Evolutionary conservation across 2,888 invertebrate genomes (phyloP), one percentile per base, ranked within the genome.

Genomic region (Chelonus formosanus): DNA sequence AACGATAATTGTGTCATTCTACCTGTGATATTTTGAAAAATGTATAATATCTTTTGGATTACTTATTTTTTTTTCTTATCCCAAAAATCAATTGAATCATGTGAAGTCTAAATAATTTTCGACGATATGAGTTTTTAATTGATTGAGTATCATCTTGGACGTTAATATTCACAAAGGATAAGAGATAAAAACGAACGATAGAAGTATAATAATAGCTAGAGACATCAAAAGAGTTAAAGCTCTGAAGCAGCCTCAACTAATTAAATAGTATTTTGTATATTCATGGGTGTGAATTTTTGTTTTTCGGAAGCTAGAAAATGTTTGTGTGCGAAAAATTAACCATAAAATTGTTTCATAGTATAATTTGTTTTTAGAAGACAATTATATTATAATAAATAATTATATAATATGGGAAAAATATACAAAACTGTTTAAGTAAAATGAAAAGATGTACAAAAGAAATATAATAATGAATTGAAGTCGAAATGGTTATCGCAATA

Each of bases 11-110:
- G 74, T 71, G 78, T 78, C 80, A 81, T 83, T 76, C 71, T 73
- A 81, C 78, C 81, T 83, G 82, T 83, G 83, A 83, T 83, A 82
- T 75, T 78, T 74, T 69, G 73, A 75, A 54, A 55, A 70, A 65
- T 73, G 67, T 74, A 73, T 75, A 70, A 65, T 76, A 70, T 72
- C 72, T 72, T 62, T 55, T 69, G 71, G 56, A 68, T 71, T 58
- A 55, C 36, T 48, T 65, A 48, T 45, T 59, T 63, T 31, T 63
- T 62, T 66, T 63, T 36, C 56, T 44, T 31, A 8, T 31, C 43
- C 8, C 20, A 20, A 20, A 20, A 20, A 20, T 20, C 20, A 20
- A 20, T 20, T 20, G 20, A 20, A 20, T 20, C 20, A 20, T 20
- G 20, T 20, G 20, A 20, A 20, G 20, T 20, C 20, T 20, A 20